Evolutionary conservation across 1,140 invertebrate genomes (phyloP), one percentile per base, ranked within the genome.

Genomic region (Drosophila funebris): DNA sequence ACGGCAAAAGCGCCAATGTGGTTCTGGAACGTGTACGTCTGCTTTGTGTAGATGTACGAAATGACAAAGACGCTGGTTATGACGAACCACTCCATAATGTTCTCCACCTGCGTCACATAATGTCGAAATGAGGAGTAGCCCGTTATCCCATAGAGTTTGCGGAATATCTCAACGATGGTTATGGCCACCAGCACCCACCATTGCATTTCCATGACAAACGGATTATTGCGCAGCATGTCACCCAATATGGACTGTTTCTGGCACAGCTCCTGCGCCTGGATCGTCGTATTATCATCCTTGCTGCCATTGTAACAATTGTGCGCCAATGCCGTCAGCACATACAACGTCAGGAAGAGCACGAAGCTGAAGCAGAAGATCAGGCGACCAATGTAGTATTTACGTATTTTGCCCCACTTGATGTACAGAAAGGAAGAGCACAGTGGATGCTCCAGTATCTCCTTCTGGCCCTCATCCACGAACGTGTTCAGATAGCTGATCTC

Each of bases 391-490:
- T 97, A 97, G 83, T 96, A 97, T 91, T 96, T 96, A n/a, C 96
- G 93, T 70, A 97, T 97, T 90, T 97, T 97, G 73, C 96, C 95
- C 96, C 96, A 97, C 90, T 97, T 97, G 11, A 97, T 93, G 80
- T 97, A 95, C 0, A 97, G 90, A 91, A 97, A 97, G 0, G 96
- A 96, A 3, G 96, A 96, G 78, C 96, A 97, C 0, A 97, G 85
- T 0, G 96, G 96, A 93, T 97, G 96, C 53, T 96, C 93, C 0
- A 97, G 90, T 11, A 97, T 95, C 84, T 96, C 95, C 74, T 96
- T 96, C 79, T 97, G 96, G 0, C 96, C 96, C 90, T 96, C 96
- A 54, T 96, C 96, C 1, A 97, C 95, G 56, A 97, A 96, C 0
- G 95, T 96, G 73, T 96, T 96, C 22, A 97, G 92, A 77, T 96